Base-by-base conservation (phyloP, 2,113 vertebrate species). In the Nothobranchius kuhntae region DNA sequence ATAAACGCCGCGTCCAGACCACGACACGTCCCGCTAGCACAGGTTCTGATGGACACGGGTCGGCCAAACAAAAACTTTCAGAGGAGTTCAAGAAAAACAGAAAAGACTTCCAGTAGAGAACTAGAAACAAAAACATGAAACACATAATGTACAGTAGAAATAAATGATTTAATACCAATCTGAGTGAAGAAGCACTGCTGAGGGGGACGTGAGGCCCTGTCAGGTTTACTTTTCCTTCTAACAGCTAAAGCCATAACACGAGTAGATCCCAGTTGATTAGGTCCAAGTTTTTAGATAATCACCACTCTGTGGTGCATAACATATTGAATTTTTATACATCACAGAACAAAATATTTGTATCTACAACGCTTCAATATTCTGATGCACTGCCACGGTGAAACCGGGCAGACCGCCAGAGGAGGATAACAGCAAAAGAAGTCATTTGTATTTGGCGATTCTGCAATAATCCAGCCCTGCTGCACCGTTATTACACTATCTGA, bases 401-500 rank as follows among this genome's bases (percentile, higher is more conserved):
- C 13, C 4, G 53, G 82, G 79, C 77, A 54, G 77, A 65, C 67
- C 12, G 80, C 81, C 73, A 79, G 82, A 78, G 71, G 70, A 80
- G 66, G 78, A 87, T 78, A 81, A 78, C 30, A 17, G 68, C 24
- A 9, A 58, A 65, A 78, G 63, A 80, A 85, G 78, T 81, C 58
- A 77, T 84, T 83, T 81, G 55, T 83, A 48, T 85, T 85, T 86
- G 77, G 75, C 61, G 9, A 82, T 74, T 83, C 71, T 82, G 82
- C 86, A 88, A 83, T 84, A 84, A 87, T 86, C 68, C 66, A 9
- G 66, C 60, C 35, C 68, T 53, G 77, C 63, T 74, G 81, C 65
- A 30, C 53, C 69, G 38, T 89, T 89, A 87, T 81, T 82, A 85
- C 81, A 80, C 74, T 65, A 80, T 78, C 80, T 81, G 81, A 86